These are phyloP conservation scores for Galerucella calmariensis DNA, from an alignment of 2,888 invertebrate genomes.

Conservation along the genomic window DNA sequence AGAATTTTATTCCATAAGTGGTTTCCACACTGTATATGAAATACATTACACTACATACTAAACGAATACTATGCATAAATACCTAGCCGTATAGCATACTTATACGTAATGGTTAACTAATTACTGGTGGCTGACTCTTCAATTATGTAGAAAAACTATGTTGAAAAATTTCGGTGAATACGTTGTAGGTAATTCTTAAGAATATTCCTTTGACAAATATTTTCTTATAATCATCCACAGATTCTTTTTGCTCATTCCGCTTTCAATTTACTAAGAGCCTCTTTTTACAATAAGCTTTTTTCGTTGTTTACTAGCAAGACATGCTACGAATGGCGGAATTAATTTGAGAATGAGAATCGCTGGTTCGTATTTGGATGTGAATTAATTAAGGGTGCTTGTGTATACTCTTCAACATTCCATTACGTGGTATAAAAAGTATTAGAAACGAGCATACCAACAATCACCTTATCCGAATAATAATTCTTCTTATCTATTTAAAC, in stretches of 20 bases:
- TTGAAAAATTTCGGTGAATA: background rate
- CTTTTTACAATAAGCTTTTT: background rate
- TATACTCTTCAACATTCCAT: background rate
- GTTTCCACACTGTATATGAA: too few relatives aligned
- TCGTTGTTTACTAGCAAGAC: background rate
- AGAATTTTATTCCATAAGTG: too few relatives aligned
- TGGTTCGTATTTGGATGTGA: background rate
- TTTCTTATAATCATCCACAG: background rate
- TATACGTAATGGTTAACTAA: too few relatives aligned
- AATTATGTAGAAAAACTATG: too few relatives aligned
- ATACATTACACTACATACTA: too few relatives aligned
- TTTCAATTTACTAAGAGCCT: background rate
- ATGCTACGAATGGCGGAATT: background rate
- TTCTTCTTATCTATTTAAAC: background rate
- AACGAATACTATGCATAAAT: too few relatives aligned
- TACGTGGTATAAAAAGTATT: background rate
- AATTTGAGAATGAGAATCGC: background rate
- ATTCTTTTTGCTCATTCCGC: background rate
- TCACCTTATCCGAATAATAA: background rate
- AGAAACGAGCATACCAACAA: background rate
- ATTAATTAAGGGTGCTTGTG: background rate
- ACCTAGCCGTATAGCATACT: too few relatives aligned
- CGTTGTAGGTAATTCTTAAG: background rate
- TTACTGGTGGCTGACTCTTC: too few relatives aligned
- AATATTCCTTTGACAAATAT: background rate